These are phyloP conservation scores for Syngnathus acus DNA, from an alignment of 2,797 vertebrate species.

Conservation along the genomic window DNA sequence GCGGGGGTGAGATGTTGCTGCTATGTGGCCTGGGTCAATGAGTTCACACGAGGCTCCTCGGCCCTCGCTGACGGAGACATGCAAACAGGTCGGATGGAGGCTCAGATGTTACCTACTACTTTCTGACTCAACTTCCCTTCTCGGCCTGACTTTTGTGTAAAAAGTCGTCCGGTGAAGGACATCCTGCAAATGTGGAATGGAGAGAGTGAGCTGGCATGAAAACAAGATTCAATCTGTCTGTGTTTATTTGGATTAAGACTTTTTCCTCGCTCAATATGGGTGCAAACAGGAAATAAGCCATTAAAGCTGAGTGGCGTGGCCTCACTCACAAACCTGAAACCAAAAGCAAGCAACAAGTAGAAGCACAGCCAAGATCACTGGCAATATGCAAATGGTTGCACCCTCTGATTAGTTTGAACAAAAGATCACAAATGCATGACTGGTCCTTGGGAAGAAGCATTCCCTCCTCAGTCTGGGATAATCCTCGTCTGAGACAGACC, in stretches of 20 bases:
- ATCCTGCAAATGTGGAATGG: conserved; percentile 39
- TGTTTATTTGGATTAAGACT: conserved; percentile 16
- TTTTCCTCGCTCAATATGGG: conserved; percentile 14
- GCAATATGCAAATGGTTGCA: conserved; percentile 45
- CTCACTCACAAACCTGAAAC: conserved; percentile 8
- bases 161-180: conserved; percentile 48
- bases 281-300: conserved; percentile 53
- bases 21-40: conserved; percentile 56
- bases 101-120: conserved; percentile 29
- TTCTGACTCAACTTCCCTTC: conserved; percentile 24
- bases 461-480: conserved; percentile 43
- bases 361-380: conserved; percentile 23
- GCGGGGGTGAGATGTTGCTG: conserved; percentile 54
- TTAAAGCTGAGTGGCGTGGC: conserved; percentile 28
- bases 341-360: neutral
- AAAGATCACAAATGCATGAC: conserved; percentile 45
- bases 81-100: conserved; percentile 52
- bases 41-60: conserved; percentile 61
- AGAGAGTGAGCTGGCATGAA: conserved; percentile 10
- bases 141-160: conserved; percentile 34
- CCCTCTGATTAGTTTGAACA: conserved; percentile 38
- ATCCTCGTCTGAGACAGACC: conserved; percentile 56
- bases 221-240: neutral
- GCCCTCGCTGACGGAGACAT: conserved; percentile 47
- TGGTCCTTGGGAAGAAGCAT: conserved; percentile 30